Evolutionary conservation across 2,797 vertebrate species (phyloP), one percentile per base, ranked within the genome.

Genomic region (Enteromius fasciolatus): DNA sequence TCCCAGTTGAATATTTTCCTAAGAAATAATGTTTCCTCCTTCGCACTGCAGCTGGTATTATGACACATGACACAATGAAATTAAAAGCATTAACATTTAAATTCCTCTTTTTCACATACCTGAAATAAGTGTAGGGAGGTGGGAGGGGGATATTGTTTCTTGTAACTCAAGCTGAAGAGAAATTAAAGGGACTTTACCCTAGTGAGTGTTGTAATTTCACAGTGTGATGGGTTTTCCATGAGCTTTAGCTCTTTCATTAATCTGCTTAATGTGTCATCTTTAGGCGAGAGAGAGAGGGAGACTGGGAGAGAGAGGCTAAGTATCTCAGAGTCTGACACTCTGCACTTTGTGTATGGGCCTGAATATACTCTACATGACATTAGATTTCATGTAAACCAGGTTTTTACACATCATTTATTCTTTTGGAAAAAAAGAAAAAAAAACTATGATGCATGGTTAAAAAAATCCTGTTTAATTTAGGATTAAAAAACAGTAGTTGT

Each of bases 141-240:
- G 75, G 80, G 17, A 31, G 41, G 79, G 81, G 61, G 61, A 86
- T 89, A 78, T 90, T 92, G 85, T 93, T 92, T 91, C 83, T 78
- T 90, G 89, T 86, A 92, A 89, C 87, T 86, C 89, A 86, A 89
- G 87, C 87, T 90, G 82, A 90, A 90, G 78, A 87, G 81, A 89
- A 88, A 92, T 91, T 89, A 89, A 92, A 90, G 85, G 82, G 80
- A 87, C 81, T 89, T 88, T 89, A 86, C 83, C 88, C 87, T 85
- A 88, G 85, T 86, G 74, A 89, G 80, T 89, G 75, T 82, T 86
- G 87, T 90, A 89, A 88, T 90, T 92, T 92, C 86, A 89, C 89
- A 87, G 82, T 73, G 86, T 90, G 89, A 91, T 89, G 80, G 87
- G 86, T 85, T 90, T 89, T 87, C 85, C 87, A 81, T 84, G 83